Evolutionary conservation across 1,140 invertebrate genomes (phyloP).

Genomic region (Euura lappo): DNA sequence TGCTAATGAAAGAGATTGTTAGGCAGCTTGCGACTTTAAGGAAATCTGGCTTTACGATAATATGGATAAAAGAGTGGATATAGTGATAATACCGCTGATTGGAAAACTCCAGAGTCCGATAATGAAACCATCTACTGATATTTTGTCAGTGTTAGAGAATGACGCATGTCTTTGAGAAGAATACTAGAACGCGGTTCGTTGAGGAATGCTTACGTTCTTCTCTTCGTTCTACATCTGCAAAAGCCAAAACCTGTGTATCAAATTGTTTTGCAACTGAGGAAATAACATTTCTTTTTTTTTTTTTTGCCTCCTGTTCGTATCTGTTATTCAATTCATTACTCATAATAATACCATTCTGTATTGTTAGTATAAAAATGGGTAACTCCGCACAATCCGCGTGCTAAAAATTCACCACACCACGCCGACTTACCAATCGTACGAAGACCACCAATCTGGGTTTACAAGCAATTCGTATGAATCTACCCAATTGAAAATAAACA

Average conservation of each 20-base stretch:
- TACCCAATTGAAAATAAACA: constrained; percentile 18
- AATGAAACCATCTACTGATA: constrained; percentile 17
- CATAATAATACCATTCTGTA: constrained; percentile 13
- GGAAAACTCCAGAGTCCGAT: constrained; percentile 25
- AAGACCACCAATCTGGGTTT: constrained; percentile 24
- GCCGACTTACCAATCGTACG: constrained; percentile 29
- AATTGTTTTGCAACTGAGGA: constrained; percentile 1
- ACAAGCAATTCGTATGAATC: constrained; percentile 27
- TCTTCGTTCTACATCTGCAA: constrained; percentile 41
- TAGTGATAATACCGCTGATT: not conserved
- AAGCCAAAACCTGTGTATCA: constrained; percentile 36
- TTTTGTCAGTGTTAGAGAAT: constrained; percentile 38
- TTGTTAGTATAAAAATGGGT: constrained; percentile 15
- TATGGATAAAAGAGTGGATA: too few relatives aligned
- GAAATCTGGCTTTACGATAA: too few relatives aligned
- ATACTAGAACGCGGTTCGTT: constrained; percentile 41
- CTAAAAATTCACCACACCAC: constrained; percentile 17
- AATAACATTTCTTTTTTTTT: not conserved
- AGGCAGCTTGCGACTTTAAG: too few relatives aligned
- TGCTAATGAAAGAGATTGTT: too few relatives aligned
- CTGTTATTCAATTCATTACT: not conserved
- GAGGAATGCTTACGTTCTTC: constrained; percentile 34
- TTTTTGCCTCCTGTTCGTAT: not conserved
- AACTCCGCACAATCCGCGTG: constrained; percentile 1
- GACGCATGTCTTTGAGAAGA: constrained; percentile 47